Base-by-base conservation (phyloP, 2,888 invertebrate species). In the Axea sp. region DNA sequence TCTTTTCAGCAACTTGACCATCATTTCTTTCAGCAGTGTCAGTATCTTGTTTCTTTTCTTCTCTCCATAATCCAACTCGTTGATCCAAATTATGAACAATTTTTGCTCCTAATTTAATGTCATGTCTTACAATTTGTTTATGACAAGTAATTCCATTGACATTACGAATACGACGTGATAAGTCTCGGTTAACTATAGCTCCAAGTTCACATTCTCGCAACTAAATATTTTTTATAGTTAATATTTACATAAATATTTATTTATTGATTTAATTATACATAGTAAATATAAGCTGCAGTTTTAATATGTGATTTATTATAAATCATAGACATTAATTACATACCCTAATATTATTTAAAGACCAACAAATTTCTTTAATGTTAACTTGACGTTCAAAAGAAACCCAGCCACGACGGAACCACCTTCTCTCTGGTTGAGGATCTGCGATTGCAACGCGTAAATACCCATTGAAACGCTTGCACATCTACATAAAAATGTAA, bases 291-390 rank as follows among this genome's bases (percentile, higher is more conserved):
- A n/a, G n/a, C n/a, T n/a, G n/a, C n/a, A n/a, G n/a, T n/a, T n/a
- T n/a, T n/a, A n/a, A n/a, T n/a, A n/a, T n/a, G n/a, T n/a, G n/a
- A n/a, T n/a, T n/a, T n/a, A n/a, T n/a, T n/a, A n/a, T n/a, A n/a
- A n/a, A n/a, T n/a, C n/a, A n/a, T n/a, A n/a, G n/a, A n/a, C n/a
- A n/a, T n/a, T n/a, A n/a, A 14, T 39, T 14, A 83, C 89, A 88
- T 87, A 95, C 92, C 82, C 98, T 91, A 73, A 97, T 96, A 80
- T 96, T 98, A 86, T 98, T 99, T 31, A 99, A 91, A 86, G 96
- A 97, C 98, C 98, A 99, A 88, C 99, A 99, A 78, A 99, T 99
- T 86, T 99, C 99, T 86, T 99, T 99, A 78, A 99, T 99, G 88
- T 99, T 98, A 37, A 99, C 98, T 83, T 96, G 95, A 11, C 98